These are phyloP conservation scores for Ricordea florida DNA, from an alignment of 92 coral and sea anemone species.

Conservation along the genomic window DNA sequence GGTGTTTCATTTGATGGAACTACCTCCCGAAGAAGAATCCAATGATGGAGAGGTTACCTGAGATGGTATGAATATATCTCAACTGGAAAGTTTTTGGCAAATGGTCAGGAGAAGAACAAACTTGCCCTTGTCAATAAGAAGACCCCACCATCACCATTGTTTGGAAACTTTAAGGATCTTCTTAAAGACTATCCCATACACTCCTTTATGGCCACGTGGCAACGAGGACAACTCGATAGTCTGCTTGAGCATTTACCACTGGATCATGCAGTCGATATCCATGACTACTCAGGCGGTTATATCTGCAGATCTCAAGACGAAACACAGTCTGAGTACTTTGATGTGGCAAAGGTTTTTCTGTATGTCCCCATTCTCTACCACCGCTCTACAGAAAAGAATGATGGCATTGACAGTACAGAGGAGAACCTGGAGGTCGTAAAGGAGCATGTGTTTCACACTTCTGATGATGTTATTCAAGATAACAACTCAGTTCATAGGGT, in stretches of 20 bases:
- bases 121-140: not conserved
- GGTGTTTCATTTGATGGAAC: conserved; percentile 1
- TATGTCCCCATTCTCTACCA: conserved; percentile 31
- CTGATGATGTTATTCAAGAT: conserved; percentile 4
- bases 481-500: not conserved
- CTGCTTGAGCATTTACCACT: not conserved
- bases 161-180: not conserved
- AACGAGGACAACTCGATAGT: not conserved
- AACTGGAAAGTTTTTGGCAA: conserved; percentile 13
- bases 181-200: not conserved
- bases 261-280: conserved; percentile 29
- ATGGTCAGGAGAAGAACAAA: conserved; percentile 1
- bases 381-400: conserved; percentile 11
- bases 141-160: not conserved
- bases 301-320: conserved; percentile 48
- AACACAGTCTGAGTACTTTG: conserved; percentile 45
- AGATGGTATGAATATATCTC: conserved; percentile 18
- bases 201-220: conserved; percentile 12
- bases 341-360: conserved; percentile 46
- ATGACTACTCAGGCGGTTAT: conserved; percentile 36
- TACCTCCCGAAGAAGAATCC: conserved; percentile 10
- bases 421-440: conserved; percentile 9
- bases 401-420: conserved; percentile 7
- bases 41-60: conserved; percentile 10
- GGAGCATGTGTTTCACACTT: conserved; percentile 15